These are phyloP conservation scores for Heteractis magnifica DNA, from an alignment of 92 coral and sea anemone genomes.

Conservation along the genomic window DNA sequence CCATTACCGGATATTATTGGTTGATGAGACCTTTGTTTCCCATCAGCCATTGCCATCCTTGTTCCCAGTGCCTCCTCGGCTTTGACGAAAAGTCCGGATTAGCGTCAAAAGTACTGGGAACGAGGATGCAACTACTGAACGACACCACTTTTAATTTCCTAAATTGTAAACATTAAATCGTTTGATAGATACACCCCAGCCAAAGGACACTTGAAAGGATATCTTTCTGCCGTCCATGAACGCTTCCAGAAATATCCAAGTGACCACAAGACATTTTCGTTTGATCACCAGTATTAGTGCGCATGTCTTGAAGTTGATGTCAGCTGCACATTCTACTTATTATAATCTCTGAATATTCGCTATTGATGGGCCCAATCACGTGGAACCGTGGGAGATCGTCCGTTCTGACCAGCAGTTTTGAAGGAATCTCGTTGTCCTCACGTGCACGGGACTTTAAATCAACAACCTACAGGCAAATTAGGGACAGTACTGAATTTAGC, in stretches of 20 bases:
- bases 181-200: background rate
- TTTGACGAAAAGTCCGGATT: background rate
- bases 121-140: too few relatives aligned
- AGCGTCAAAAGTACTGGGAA: background rate
- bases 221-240: background rate
- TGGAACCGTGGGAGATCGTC: slow-evolving; percentile 57
- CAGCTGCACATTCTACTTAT: slow-evolving; percentile 73
- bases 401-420: slow-evolving; percentile 27
- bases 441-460: slow-evolving; percentile 41
- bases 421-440: slow-evolving; percentile 45
- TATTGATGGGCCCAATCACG: slow-evolving; percentile 79
- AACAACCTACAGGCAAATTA: slow-evolving; percentile 50
- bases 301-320: slow-evolving; percentile 3
- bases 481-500: background rate
- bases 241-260: background rate
- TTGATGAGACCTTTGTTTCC: background rate
- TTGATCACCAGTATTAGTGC: background rate
- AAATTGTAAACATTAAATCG: background rate
- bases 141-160: background rate
- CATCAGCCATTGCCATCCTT: background rate
- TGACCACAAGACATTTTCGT: background rate
- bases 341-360: slow-evolving; percentile 68
- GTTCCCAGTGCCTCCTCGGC: background rate
- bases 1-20: background rate
- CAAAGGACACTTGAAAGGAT: slow-evolving; percentile 1